Percentiles rank a stretch among this genome's conserved stretches.
These are phyloP conservation scores for Indri indri DNA, from an alignment of 2,113 vertebrate genomes.

Conservation along the genomic window DNA sequence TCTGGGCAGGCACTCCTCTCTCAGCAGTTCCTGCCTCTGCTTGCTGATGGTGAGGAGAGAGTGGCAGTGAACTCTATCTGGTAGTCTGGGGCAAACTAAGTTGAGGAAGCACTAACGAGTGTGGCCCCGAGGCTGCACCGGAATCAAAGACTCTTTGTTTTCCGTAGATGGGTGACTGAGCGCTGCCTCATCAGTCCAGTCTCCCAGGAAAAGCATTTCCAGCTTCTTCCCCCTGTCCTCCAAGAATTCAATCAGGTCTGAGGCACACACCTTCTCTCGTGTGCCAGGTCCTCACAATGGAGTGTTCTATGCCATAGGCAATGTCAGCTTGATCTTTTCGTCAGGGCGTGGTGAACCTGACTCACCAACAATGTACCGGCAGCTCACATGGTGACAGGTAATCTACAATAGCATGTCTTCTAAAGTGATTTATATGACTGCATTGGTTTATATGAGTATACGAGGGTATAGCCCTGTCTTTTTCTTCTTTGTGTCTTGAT, in stretches of 20 bases:
- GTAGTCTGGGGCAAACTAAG: neutral
- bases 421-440: neutral
- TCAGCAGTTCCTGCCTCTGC: neutral
- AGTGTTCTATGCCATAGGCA: neutral
- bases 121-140: neutral
- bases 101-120: neutral
- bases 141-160: conserved; percentile 62
- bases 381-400: neutral
- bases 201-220: conserved; percentile 54
- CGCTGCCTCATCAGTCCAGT: neutral
- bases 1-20: neutral
- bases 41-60: neutral
- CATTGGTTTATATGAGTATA: neutral
- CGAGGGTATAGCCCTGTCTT: neutral
- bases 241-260: conserved; percentile 24
- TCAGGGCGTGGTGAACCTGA: conserved; percentile 5
- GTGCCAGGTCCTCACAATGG: conserved; percentile 40
- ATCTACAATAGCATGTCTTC: neutral
- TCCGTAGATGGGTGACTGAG: neutral
- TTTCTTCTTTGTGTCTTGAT: neutral
- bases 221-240: neutral
- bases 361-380: neutral
- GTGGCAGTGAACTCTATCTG: neutral
- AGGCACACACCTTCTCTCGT: neutral
- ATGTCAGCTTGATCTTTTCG: neutral